Percentiles rank a stretch among this genome's conserved stretches.
These are phyloP conservation scores for Naja naja DNA, from an alignment of 2,113 vertebrate species.

Conservation along the genomic window DNA sequence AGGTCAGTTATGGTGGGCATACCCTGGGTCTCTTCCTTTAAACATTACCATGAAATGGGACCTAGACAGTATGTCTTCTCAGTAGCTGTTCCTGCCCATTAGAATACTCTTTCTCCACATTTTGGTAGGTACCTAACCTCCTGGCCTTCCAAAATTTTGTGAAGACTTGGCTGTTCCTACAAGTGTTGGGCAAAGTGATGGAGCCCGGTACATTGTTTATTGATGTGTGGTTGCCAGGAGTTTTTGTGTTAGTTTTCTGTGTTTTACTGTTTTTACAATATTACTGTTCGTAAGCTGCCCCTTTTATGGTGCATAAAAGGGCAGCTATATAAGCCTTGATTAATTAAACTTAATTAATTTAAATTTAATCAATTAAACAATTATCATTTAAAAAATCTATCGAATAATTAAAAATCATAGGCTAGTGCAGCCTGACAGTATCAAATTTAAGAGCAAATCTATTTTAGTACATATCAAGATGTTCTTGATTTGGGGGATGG, in stretches of 20 bases:
- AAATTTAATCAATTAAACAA: neutral
- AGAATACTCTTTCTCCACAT: too few relatives aligned
- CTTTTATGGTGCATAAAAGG: neutral
- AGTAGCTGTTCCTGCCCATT: too few relatives aligned
- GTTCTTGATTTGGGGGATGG: neutral
- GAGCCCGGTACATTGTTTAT: neutral
- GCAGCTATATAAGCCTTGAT: too few relatives aligned
- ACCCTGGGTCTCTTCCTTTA: too few relatives aligned
- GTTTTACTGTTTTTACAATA: neutral
- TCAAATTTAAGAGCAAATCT: neutral
- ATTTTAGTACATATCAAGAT: neutral
- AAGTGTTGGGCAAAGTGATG: neutral
- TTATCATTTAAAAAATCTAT: neutral
- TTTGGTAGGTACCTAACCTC: too few relatives aligned
- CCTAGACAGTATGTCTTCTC: too few relatives aligned
- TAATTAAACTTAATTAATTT: too few relatives aligned
- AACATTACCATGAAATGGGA: too few relatives aligned
- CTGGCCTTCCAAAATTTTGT: too few relatives aligned
- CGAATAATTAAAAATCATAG: slow-evolving; percentile 1
- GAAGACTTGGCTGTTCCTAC: neutral
- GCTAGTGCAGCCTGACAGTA: neutral
- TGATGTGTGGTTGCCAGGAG: neutral
- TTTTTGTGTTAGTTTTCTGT: neutral
- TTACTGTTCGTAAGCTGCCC: neutral
- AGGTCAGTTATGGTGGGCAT: too few relatives aligned